Evolutionary conservation across 2,888 invertebrate species (phyloP).

Genomic region (Cephalotes varians): DNA sequence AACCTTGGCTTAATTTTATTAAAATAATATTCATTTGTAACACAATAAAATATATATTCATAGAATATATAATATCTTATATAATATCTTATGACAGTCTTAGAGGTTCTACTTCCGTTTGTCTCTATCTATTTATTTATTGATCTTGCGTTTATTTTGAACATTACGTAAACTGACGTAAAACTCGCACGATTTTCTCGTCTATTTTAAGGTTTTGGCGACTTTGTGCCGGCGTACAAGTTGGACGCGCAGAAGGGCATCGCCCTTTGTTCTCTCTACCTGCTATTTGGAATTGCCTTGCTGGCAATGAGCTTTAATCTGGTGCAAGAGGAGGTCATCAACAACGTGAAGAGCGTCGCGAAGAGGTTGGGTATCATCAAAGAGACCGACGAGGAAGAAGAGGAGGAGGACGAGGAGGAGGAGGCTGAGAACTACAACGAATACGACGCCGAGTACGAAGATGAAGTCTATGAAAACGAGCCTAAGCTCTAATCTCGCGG

Average conservation of each 20-base stretch:
- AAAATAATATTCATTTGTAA: neutral
- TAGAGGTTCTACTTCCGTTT: neutral
- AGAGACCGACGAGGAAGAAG: conserved; percentile 86
- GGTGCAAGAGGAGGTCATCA: conserved; percentile 97
- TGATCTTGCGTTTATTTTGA: neutral
- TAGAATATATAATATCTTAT: neutral
- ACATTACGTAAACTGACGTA: neutral
- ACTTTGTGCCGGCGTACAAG: conserved; percentile 95
- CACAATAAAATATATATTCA: too few relatives aligned
- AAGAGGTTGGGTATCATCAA: conserved; percentile 95
- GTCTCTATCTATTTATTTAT: neutral
- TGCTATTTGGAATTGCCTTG: conserved; percentile 97
- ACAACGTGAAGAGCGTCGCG: conserved; percentile 94
- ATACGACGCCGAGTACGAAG: conserved; percentile 76
- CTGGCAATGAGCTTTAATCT: conserved; percentile 98
- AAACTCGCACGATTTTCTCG: neutral
- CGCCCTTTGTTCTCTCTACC: conserved; percentile 95
- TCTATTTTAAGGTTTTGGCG: conserved; percentile 90
- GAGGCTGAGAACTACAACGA: conserved; percentile 85
- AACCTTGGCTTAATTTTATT: neutral
- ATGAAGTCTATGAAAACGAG: conserved; percentile 71
- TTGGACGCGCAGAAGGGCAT: conserved; percentile 88
- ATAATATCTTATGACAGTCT: neutral
- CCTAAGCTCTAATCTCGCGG: conserved; percentile 62
- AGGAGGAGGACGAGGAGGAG: conserved; percentile 87